These are phyloP conservation scores for Myotis pilosus DNA, from an alignment of 2,797 vertebrate genomes.

Conservation along the genomic window DNA sequence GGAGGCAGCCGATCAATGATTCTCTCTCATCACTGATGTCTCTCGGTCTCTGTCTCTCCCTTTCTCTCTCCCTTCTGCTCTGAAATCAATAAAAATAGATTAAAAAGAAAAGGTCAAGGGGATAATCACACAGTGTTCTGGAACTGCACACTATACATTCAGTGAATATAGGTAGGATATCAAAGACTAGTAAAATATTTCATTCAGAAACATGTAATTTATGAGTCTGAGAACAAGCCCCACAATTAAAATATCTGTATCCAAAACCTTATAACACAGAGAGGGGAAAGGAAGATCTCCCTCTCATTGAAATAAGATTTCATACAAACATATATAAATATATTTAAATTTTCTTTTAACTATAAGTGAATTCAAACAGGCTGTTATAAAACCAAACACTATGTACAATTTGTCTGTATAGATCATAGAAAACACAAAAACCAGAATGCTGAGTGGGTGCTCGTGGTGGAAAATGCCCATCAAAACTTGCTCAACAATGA, in stretches of 20 bases:
- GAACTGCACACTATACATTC: background rate
- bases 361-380: constrained; percentile 79
- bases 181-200: constrained; percentile 38
- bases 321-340: constrained; percentile 88
- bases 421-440: constrained; percentile 81
- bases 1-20: too few relatives aligned
- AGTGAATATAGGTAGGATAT: background rate
- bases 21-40: too few relatives aligned
- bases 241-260: constrained; percentile 40
- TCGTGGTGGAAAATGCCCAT: constrained; percentile 17
- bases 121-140: background rate
- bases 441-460: background rate
- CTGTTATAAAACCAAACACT: constrained; percentile 81
- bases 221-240: constrained; percentile 27
- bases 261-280: background rate
- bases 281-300: constrained; percentile 49
- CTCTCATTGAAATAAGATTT: constrained; percentile 76
- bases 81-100: too few relatives aligned
- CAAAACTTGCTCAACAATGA: constrained; percentile 46
- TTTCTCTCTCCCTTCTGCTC: too few relatives aligned
- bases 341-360: constrained; percentile 84
- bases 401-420: constrained; percentile 57
- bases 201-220: constrained; percentile 40
- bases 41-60: too few relatives aligned
- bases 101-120: background rate